Evolutionary conservation across 2,797 vertebrate genomes (phyloP), one percentile per base, ranked within the genome.

Genomic region (Distichodus sexfasciatus): DNA sequence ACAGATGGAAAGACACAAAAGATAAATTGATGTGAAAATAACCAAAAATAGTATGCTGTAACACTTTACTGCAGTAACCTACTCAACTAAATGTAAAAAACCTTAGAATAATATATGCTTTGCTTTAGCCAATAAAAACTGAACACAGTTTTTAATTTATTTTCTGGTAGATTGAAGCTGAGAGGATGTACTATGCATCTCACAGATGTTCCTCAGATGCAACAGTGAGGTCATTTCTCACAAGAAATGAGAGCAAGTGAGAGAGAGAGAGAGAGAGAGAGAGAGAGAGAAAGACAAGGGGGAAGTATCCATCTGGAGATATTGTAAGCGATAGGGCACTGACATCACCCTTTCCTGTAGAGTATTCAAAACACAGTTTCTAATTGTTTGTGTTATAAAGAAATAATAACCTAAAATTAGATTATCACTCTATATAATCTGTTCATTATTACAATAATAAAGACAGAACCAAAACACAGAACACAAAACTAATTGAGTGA

Each of bases 251-350:
- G 82, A 86, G 88, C 88, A 90, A 88, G 90, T 87, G 82, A 82
- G 91, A 87, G 89, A 90, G 83, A 12, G n/a, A 8, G 61, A 14
- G 69, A 11, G 44, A 4, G 19, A 0, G 21, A 38, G 48, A 3
- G 24, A 8, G 50, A 14, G 54, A 5, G 43, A 9, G 44, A 15
- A 9, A 24, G 43, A 41, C 15, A 14, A 10, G 50, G 29, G 64
- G 21, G 69, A 19, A 68, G 66, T 40, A 75, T 84, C 79, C 86
- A 87, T 87, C 86, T 88, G 85, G 78, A 83, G 83, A 79, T 81
- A 92, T 89, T 94, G 93, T 93, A 96, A 95, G 90, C 77, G 92
- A 95, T 95, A 94, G 84, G 86, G 91, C 90, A 90, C 93, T 97
- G 91, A 96, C 94, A 86, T 96, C 95, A 97, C 87, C 92, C 89